A percentile compares a stretch with the other conserved stretches of the same genome.
Evolutionary conservation across 2,888 invertebrate species (phyloP).

Genomic region (Pediacus dermestoides): DNA sequence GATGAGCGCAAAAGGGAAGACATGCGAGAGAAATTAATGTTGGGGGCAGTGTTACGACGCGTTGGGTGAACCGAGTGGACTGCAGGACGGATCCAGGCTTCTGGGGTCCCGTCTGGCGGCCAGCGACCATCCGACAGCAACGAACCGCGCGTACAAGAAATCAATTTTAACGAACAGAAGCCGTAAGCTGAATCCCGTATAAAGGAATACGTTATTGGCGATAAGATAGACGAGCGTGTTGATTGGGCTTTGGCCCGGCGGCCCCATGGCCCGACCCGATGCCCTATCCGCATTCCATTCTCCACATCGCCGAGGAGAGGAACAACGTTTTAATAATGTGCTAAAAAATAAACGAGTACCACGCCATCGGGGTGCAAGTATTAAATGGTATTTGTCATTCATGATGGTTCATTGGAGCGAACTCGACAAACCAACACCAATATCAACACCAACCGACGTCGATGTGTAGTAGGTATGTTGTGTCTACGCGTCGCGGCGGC

Average conservation of each 20-base stretch:
- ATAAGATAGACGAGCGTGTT: slow-evolving; percentile 44
- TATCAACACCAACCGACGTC: slow-evolving; percentile 2
- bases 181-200: slow-evolving; percentile 37
- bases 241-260: slow-evolving; percentile 32
- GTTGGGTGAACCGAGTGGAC: slow-evolving; percentile 35
- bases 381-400: slow-evolving; percentile 42
- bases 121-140: slow-evolving; percentile 36
- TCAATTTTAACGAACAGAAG: slow-evolving; percentile 35
- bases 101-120: slow-evolving; percentile 36
- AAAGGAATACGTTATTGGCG: slow-evolving; percentile 44
- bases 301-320: slow-evolving; percentile 27
- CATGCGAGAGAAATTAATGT: slow-evolving; percentile 49
- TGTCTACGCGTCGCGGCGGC: too few species aligned
- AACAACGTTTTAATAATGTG: slow-evolving; percentile 35
- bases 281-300: slow-evolving; percentile 25
- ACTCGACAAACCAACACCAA: slow-evolving; percentile 4
- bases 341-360: slow-evolving; percentile 34
- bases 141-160: slow-evolving; percentile 28
- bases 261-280: slow-evolving; percentile 28
- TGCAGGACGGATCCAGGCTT: slow-evolving; percentile 20
- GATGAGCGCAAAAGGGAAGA: slow-evolving; percentile 41
- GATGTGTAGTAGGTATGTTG: too few species aligned
- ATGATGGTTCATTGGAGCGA: slow-evolving; percentile 29
- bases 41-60: slow-evolving; percentile 40
- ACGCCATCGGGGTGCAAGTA: slow-evolving; percentile 30